Evolutionary conservation across 2,797 vertebrate genomes (phyloP).

Genomic region (Miichthys miiuy): DNA sequence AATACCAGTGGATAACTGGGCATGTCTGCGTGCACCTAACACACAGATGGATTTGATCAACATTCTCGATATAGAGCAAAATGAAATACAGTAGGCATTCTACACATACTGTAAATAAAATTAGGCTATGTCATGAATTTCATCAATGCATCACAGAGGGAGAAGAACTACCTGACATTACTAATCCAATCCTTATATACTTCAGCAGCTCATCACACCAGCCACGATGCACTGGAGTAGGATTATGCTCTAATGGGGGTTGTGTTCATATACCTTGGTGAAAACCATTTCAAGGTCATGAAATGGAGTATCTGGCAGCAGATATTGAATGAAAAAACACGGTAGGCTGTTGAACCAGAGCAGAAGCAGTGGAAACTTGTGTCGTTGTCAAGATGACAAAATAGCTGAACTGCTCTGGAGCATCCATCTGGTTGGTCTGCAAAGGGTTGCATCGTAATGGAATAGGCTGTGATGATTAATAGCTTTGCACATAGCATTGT

Average conservation of each 20-base stretch:
- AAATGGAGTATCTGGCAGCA: constrained; percentile 5
- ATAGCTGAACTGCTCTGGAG: neutral
- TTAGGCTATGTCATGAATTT: too few species aligned
- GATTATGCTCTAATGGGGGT: neutral
- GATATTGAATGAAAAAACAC: constrained; percentile 8
- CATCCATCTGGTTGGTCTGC: neutral
- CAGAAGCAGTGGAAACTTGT: neutral
- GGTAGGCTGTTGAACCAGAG: neutral
- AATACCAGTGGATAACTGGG: neutral
- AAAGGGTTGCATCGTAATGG: constrained; percentile 12
- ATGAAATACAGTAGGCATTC: neutral
- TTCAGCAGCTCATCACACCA: neutral
- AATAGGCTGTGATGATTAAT: neutral
- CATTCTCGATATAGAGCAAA: neutral
- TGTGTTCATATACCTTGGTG: constrained; percentile 2
- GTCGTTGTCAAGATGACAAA: neutral
- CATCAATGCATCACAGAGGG: neutral
- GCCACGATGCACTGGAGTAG: neutral
- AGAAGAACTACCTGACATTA: neutral
- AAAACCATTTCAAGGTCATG: constrained; percentile 18
- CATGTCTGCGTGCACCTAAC: neutral
- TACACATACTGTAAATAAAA: neutral
- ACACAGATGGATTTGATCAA: neutral
- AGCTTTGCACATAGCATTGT: constrained; percentile 2
- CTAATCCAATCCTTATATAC: neutral